Conservation (phyloP, 2,888 invertebrate genomes). For the Schizaphis graminum region DNA sequence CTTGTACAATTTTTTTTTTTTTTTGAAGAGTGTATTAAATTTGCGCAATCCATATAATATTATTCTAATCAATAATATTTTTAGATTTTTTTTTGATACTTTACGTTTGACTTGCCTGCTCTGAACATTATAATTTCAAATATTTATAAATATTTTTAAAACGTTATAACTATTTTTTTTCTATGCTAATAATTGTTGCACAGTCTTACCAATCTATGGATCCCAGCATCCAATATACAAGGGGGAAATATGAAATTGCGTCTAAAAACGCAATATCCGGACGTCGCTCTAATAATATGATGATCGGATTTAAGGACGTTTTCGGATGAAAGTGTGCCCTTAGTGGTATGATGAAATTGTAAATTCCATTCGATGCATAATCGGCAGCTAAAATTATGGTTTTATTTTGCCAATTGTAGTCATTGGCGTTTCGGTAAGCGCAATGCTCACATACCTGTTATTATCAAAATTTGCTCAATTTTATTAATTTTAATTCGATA, state of each 20-base stretch:
- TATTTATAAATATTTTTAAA: background rate
- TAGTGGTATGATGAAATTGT: constrained; percentile 97
- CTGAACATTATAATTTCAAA: background rate
- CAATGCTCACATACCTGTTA: constrained; percentile 93
- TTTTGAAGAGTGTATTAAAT: background rate
- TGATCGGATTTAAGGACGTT: constrained; percentile 95
- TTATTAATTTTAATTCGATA: background rate
- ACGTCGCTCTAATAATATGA: constrained; percentile 89
- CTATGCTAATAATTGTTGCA: background rate
- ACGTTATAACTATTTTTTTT: background rate
- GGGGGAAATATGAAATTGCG: constrained; percentile 95
- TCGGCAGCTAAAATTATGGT: constrained; percentile 97
- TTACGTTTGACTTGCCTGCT: background rate
- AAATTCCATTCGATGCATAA: constrained; percentile 96
- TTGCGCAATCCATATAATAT: background rate
- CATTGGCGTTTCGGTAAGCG: constrained; percentile 91
- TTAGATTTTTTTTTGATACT: background rate
- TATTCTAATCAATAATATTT: background rate
- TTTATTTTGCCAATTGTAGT: constrained; percentile 96
- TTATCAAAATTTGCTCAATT: background rate
- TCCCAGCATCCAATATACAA: constrained; percentile 99
- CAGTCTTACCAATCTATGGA: constrained; percentile 88
- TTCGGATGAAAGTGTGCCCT: constrained; percentile 95
- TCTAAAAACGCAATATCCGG: constrained; percentile 95
- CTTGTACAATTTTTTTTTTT: background rate